phyloP scores from a whole-genome alignment of 2,888 invertebrate genomes.

The Platycheirus rosarum region DNA sequence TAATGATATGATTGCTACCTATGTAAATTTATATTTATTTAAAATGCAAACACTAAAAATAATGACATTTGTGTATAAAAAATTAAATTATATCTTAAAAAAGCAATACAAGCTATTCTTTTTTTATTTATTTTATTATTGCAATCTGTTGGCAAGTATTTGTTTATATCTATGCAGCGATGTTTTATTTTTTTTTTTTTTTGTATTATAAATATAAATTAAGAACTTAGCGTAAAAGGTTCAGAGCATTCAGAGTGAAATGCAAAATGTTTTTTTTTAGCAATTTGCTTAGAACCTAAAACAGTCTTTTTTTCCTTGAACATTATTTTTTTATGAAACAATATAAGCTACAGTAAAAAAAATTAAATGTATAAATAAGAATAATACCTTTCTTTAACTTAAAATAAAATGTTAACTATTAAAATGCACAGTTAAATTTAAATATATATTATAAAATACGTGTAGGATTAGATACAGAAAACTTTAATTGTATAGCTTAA shows the following conservation, averaged over 20 bases:
- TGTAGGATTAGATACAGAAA: background rate
- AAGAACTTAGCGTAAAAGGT: constrained; percentile 44
- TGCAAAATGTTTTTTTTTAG: constrained; percentile 19
- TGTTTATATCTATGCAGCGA: constrained; percentile 30
- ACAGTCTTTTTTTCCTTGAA: constrained; percentile 55
- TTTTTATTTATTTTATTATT: constrained; percentile 38
- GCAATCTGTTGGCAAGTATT: constrained; percentile 59
- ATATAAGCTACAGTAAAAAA: constrained; percentile 22
- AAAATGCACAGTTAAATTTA: constrained; percentile 22
- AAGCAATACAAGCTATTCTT: constrained; percentile 12
- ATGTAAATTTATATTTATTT: constrained; percentile 4
- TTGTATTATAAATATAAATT: constrained; percentile 5
- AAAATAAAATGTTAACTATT: constrained; percentile 45
- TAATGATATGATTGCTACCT: constrained; percentile 69
- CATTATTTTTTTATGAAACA: constrained; percentile 19
- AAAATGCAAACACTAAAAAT: constrained; percentile 23
- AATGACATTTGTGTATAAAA: constrained; percentile 27
- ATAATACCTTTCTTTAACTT: constrained; percentile 35
- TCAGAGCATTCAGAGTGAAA: constrained; percentile 7
- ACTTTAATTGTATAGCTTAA: background rate
- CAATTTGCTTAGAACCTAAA: constrained; percentile 50
- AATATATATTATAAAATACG: background rate
- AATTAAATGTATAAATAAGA: constrained; percentile 13
- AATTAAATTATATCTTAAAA: constrained; percentile 33
- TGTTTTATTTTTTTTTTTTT: constrained; percentile 17